phyloP scores from a whole-genome alignment of 2,888 invertebrate genomes.

The Polymixis lichenea region DNA sequence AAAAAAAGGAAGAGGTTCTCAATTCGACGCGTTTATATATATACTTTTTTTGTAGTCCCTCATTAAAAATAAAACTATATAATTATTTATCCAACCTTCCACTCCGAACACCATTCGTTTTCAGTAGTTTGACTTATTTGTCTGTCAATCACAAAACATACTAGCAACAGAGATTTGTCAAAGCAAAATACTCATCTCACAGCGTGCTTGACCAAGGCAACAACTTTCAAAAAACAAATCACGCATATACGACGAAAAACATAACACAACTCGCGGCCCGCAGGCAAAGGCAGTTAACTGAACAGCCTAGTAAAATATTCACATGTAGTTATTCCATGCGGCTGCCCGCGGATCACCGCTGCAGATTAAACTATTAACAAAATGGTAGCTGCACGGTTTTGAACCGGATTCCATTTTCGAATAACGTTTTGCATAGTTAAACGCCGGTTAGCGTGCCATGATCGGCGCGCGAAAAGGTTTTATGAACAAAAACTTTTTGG shows the following conservation, averaged over 20 bases:
- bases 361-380: conserved; percentile 89
- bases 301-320: conserved; percentile 80
- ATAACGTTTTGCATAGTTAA: conserved; percentile 76
- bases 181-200: neutral
- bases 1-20: too few species aligned
- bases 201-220: neutral
- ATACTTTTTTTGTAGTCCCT: too few species aligned
- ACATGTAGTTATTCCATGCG: conserved; percentile 80
- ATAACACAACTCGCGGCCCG: conserved; percentile 41
- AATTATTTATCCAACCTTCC: too few species aligned
- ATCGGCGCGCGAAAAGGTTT: conserved; percentile 62
- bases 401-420: conserved; percentile 68
- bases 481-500: conserved; percentile 59
- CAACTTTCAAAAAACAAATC: conserved; percentile 32
- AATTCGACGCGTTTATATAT: too few species aligned
- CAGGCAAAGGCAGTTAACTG: conserved; percentile 63
- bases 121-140: too few species aligned
- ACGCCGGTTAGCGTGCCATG: conserved; percentile 66
- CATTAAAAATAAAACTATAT: too few species aligned
- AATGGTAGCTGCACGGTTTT: conserved; percentile 75
- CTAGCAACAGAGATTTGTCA: too few species aligned
- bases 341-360: conserved; percentile 78
- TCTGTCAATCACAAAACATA: too few species aligned
- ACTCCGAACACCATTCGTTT: too few species aligned
- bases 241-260: conserved; percentile 50